Conservation (phyloP, 2,888 invertebrate species). For the Sicus ferrugineus region DNA sequence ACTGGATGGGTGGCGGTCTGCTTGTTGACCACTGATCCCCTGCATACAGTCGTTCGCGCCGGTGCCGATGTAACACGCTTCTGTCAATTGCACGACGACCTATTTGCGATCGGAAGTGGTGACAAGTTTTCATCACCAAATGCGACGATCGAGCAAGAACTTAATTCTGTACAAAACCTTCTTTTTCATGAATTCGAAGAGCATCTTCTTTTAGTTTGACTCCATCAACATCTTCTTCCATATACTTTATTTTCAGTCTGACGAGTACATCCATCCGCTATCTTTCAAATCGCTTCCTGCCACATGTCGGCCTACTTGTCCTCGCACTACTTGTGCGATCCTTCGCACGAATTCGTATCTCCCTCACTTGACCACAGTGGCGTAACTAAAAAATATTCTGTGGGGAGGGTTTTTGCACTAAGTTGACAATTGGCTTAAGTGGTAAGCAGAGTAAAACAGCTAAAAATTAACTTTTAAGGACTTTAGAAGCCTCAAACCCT, state of each 20-base stretch:
- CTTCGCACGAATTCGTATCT: not conserved
- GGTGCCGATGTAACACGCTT: constrained; percentile 18
- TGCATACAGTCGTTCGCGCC: constrained; percentile 1
- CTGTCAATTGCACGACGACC: constrained; percentile 17
- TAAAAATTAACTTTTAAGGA: too few relatives aligned
- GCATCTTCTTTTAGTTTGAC: not conserved
- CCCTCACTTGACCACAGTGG: not conserved
- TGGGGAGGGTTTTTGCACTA: not conserved
- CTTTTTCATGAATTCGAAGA: not conserved
- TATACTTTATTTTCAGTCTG: too few relatives aligned
- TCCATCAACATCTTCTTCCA: not conserved
- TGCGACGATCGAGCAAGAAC: too few relatives aligned
- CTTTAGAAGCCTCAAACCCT: too few relatives aligned
- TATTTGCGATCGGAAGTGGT: not conserved
- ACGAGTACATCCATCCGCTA: constrained; percentile 3
- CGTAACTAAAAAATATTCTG: not conserved
- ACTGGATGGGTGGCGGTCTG: constrained; percentile 1
- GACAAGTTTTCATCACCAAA: not conserved
- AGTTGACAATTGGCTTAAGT: not conserved
- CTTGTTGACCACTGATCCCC: too few relatives aligned
- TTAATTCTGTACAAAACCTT: not conserved
- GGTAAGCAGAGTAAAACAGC: too few relatives aligned
- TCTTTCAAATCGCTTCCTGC: constrained; percentile 11
- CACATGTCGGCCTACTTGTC: constrained; percentile 10
- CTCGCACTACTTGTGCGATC: constrained; percentile 10